phyloP scores from a whole-genome alignment of 2,888 invertebrate species.

The Macrophya annulata region DNA sequence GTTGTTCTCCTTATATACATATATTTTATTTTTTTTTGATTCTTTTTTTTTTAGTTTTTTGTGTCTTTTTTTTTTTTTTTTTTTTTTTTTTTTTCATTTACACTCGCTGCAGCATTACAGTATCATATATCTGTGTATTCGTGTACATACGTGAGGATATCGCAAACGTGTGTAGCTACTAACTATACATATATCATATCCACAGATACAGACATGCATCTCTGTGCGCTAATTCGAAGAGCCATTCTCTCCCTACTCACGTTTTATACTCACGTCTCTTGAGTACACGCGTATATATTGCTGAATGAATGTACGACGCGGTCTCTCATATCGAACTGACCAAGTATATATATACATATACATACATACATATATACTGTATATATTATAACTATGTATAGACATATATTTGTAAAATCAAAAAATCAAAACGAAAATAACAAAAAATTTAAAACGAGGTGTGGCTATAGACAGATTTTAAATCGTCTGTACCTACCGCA shows the following conservation, averaged over 20 bases:
- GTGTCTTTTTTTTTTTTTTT: background rate
- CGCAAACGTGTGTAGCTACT: background rate
- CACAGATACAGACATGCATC: background rate
- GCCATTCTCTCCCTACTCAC: background rate
- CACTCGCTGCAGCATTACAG: background rate
- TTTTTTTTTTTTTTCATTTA: background rate
- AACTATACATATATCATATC: background rate
- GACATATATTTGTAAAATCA: no score
- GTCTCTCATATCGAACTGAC: conserved; percentile 10
- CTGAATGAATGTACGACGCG: background rate
- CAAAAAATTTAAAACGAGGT: no score
- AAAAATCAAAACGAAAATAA: no score
- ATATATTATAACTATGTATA: no score
- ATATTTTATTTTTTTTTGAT: background rate
- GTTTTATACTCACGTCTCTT: background rate
- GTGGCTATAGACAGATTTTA: no score
- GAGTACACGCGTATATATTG: background rate
- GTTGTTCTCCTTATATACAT: background rate
- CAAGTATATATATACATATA: background rate
- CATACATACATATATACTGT: background rate
- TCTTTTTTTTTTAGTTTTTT: background rate
- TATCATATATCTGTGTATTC: background rate
- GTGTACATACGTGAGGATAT: background rate
- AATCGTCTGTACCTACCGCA: no score
- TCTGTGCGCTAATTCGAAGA: background rate